A percentile compares a stretch with the other conserved stretches of the same genome.
These are phyloP conservation scores for Deroplatys truncata DNA, from an alignment of 2,888 invertebrate species.

Conservation along the genomic window DNA sequence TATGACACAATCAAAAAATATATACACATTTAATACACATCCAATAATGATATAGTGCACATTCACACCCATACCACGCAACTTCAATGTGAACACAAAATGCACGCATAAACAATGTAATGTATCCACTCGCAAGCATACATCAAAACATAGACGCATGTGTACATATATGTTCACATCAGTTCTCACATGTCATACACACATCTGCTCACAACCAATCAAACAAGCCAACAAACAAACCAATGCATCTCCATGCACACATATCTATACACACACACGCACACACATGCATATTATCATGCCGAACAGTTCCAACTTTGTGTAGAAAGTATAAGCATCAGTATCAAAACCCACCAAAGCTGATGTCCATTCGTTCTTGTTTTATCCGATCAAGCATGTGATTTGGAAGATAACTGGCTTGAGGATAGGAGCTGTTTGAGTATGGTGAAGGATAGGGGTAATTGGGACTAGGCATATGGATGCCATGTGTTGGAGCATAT, in stretches of 20 bases:
- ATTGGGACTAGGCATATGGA: slow-evolving; percentile 66
- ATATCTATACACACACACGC: not conserved
- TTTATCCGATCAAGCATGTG: slow-evolving; percentile 51
- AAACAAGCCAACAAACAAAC: not conserved
- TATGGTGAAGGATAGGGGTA: slow-evolving; percentile 56
- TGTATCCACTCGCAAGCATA: not conserved
- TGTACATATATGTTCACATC: not conserved
- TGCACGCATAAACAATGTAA: not conserved
- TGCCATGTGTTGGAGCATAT: slow-evolving; percentile 50
- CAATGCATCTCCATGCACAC: not conserved
- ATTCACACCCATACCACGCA: not conserved
- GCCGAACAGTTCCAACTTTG: not conserved
- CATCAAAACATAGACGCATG: not conserved
- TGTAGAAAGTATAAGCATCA: slow-evolving; percentile 2
- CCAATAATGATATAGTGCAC: not conserved
- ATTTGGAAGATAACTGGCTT: slow-evolving; percentile 42
- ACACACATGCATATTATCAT: not conserved
- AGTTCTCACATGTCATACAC: not conserved
- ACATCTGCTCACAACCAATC: not conserved
- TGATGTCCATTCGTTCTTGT: slow-evolving; percentile 48
- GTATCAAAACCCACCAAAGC: slow-evolving; percentile 51
- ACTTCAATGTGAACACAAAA: not conserved
- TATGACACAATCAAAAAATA: not conserved
- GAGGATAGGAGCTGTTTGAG: slow-evolving; percentile 41
- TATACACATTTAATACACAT: not conserved